Base-by-base conservation (phyloP, 2,113 vertebrate genomes). In the Vireo altiloquus region DNA sequence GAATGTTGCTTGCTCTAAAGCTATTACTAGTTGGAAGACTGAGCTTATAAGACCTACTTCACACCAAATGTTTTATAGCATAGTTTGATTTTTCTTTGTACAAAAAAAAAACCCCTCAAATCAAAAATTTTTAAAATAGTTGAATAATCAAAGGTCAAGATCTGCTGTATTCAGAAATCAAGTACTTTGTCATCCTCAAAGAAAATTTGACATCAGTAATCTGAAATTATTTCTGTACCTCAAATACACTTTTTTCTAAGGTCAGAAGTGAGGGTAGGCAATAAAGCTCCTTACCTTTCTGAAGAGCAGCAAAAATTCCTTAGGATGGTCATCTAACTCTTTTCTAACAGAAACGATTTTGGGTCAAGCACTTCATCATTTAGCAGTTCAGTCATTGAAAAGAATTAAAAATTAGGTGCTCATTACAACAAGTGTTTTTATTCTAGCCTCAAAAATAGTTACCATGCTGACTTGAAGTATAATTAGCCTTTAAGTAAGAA, bases 401-500 rank as follows among this genome's bases (percentile, higher is more conserved):
- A 97, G 4, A 94, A 93, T 94, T 95, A 56, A 87, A 94, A 95
- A 69, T 6, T 11, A 79, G 50, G 14, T 22, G 40, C 53, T 96
- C 80, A 23, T 97, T 97, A 85, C 82, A 97, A 80, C 44, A 95
- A 93, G 76, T 91, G 84, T 86, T 96, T 87, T 97, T 94, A 83
- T 96, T 97, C 49, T 96, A 95, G 95, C 91, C 93, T 96, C 90
- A 90, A 80, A 97, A 95, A 81, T 77, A 97, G 87, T 87, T 97
- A 96, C 85, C 80, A 70, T 86, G 89, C 89, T 96, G 94, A 94
- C 90, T 96, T 96, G 96, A 95, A 96, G 95, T 94, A 82, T 94
- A 95, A 97, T 97, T 98, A 97, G 71, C 80, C 86, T 95, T 93
- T 89, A 96, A 95, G 86, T 92, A 91, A 95, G 79, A 96, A 90